Evolutionary conservation across 2,888 invertebrate species (phyloP).

Genomic region (Drosophila paracracens): DNA sequence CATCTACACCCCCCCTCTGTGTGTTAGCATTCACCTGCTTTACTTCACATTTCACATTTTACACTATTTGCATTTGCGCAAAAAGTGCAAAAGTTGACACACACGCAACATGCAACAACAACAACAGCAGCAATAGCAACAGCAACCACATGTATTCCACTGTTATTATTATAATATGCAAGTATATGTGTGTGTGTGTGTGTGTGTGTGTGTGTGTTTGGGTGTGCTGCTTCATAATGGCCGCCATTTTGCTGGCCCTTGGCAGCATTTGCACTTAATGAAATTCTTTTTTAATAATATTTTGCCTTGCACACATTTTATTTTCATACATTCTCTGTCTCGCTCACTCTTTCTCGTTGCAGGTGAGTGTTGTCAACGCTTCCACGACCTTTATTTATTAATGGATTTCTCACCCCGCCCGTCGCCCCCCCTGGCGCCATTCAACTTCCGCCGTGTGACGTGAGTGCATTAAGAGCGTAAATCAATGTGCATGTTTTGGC

Average conservation of each 20-base stretch:
- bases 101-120: constrained; percentile 59
- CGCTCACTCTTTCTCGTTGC: constrained; percentile 34
- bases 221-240: constrained; percentile 45
- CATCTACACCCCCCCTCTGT: constrained; percentile 10
- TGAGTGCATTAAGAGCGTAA: constrained; percentile 50
- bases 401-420: constrained; percentile 68
- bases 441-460: constrained; percentile 35
- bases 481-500: constrained; percentile 16
- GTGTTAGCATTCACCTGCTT: constrained; percentile 56
- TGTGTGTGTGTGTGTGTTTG: constrained; percentile 30
- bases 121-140: constrained; percentile 41
- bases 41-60: constrained; percentile 40
- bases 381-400: constrained; percentile 69
- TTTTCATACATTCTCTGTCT: constrained; percentile 13
- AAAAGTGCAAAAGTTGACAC: constrained; percentile 78
- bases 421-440: not conserved
- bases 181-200: constrained; percentile 7
- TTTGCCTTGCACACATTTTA: constrained; percentile 35
- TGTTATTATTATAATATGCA: constrained; percentile 15
- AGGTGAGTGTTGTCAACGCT: constrained; percentile 74
- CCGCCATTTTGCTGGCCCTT: constrained; percentile 71
- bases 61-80: constrained; percentile 74
- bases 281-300: constrained; percentile 65
- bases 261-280: constrained; percentile 69
- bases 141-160: constrained; percentile 35